phyloP scores from a whole-genome alignment of 2,113 vertebrate species.

The Promerops cafer region DNA sequence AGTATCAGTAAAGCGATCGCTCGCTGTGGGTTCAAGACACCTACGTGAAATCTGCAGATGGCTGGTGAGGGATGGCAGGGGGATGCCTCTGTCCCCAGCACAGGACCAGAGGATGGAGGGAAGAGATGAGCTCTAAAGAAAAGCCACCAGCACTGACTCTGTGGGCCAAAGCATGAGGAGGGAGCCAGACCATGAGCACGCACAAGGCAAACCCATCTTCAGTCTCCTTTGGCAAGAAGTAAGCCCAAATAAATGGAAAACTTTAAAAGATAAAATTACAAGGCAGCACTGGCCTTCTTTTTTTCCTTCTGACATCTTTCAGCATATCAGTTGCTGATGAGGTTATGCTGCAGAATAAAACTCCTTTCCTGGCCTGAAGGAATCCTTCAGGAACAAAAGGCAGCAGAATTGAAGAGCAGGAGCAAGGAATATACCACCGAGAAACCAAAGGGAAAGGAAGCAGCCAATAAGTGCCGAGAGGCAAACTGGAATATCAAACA shows the following conservation, averaged over 20 bases:
- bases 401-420: background rate
- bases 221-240: background rate
- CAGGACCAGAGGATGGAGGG: background rate
- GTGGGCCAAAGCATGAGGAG: rapidly evolving
- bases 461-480: background rate
- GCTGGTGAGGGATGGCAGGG: background rate
- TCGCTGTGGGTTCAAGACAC: background rate
- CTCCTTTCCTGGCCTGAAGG: background rate
- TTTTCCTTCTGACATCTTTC: background rate
- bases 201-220: background rate
- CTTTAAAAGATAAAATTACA: background rate
- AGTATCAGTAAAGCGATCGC: background rate
- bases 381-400: background rate
- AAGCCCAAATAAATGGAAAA: background rate
- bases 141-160: background rate
- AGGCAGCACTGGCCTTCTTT: background rate
- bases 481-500: slow-evolving; percentile 29
- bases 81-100: background rate
- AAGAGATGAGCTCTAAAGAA: background rate
- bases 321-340: background rate
- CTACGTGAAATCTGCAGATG: background rate
- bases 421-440: background rate
- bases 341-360: background rate
- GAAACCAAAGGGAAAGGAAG: background rate
- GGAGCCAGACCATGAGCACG: background rate